Evolutionary conservation across 1,140 invertebrate genomes (phyloP).

Genomic region (Cryptotermes secundus): DNA sequence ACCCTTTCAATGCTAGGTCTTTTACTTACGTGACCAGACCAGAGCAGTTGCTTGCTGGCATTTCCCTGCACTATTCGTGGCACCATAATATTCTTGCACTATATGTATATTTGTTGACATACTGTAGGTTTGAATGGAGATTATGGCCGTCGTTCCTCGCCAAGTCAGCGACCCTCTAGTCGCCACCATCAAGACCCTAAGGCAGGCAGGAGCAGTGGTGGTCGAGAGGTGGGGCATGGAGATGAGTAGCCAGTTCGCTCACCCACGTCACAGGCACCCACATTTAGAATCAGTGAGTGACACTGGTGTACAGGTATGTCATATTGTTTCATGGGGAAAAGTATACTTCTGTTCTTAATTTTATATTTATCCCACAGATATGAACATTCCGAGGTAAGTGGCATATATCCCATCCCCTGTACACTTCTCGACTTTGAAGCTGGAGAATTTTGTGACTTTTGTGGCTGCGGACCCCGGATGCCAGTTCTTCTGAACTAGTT

Average conservation of each 20-base stretch:
- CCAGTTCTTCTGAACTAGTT: not conserved
- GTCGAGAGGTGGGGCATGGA: not conserved
- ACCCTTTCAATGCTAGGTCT: no score
- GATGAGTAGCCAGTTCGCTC: not conserved
- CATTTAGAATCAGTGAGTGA: conserved; percentile 29
- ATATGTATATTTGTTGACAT: no score
- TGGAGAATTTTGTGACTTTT: no score
- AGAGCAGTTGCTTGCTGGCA: no score
- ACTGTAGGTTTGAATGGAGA: conserved; percentile 19
- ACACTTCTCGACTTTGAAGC: conserved; percentile 1
- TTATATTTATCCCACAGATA: not conserved
- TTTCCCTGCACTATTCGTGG: no score
- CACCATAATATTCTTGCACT: no score
- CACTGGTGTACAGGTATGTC: conserved; percentile 26
- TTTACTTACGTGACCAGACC: no score
- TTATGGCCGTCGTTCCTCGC: conserved; percentile 6
- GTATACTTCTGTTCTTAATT: not conserved
- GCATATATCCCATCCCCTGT: conserved; percentile 11
- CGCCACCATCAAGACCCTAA: conserved; percentile 23
- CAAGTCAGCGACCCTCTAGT: not conserved
- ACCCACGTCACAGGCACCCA: not conserved
- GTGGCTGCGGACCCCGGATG: not conserved
- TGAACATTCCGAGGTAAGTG: conserved; percentile 9
- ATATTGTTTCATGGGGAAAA: conserved; percentile 13
- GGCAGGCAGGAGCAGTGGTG: conserved; percentile 18